phyloP scores from a whole-genome alignment of 1,140 invertebrate species.

The Oedothorax gibbosus region DNA sequence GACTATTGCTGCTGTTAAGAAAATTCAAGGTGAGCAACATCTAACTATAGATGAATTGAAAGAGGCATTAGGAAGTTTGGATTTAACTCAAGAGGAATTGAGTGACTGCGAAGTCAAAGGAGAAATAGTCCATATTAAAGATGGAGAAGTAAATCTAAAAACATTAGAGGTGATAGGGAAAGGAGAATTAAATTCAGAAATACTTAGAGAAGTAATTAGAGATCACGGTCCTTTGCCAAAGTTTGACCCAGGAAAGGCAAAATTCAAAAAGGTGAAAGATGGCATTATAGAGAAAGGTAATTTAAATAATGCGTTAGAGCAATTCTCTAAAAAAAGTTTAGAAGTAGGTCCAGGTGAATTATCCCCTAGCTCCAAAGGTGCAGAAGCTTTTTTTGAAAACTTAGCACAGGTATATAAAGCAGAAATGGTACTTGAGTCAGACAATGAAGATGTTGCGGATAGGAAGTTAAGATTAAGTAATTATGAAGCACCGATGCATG shows the following conservation, averaged over 20 bases:
- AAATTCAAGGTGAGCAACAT: not conserved
- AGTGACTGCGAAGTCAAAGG: slow-evolving; percentile 37
- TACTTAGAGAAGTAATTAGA: slow-evolving; percentile 3
- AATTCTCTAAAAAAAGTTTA: slow-evolving; percentile 7
- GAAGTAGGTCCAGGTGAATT: not conserved
- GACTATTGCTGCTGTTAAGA: not conserved
- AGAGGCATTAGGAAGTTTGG: slow-evolving; percentile 4
- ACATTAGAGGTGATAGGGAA: slow-evolving; percentile 16
- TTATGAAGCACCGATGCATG: slow-evolving; percentile 31
- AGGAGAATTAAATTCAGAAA: slow-evolving; percentile 37
- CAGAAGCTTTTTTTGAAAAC: slow-evolving; percentile 28
- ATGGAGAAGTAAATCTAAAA: slow-evolving; percentile 32
- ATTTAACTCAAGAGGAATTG: slow-evolving; percentile 32
- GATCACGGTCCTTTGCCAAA: slow-evolving; percentile 20
- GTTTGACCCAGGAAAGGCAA: slow-evolving; percentile 9
- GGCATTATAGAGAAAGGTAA: slow-evolving; percentile 11
- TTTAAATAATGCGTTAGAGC: slow-evolving; percentile 25
- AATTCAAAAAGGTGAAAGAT: slow-evolving; percentile 43
- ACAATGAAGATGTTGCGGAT: not conserved
- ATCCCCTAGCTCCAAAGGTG: not conserved
- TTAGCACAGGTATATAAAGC: slow-evolving; percentile 15
- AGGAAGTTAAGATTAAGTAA: slow-evolving; percentile 25
- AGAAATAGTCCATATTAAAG: slow-evolving; percentile 49
- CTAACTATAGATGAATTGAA: slow-evolving; percentile 35
- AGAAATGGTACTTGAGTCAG: slow-evolving; percentile 1